Evolutionary conservation across 2,888 invertebrate species (phyloP), one percentile per base, ranked within the genome.

Genomic region (Coleophora deauratella): DNA sequence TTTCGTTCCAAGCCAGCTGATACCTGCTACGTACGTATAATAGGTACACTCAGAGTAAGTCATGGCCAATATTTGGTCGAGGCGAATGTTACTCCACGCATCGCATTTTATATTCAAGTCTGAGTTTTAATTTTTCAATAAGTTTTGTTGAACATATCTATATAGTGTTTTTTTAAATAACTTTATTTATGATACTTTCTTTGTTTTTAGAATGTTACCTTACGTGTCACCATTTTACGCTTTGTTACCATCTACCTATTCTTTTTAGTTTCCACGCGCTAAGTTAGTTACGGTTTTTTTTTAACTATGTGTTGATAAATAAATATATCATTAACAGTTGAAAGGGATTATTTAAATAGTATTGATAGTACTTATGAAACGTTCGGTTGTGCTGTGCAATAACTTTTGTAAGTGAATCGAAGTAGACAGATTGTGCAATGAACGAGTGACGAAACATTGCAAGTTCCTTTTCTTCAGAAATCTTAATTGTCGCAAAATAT

Each of bases 401-500:
- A 55, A 51, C 51, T 52, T n/a, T 58, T 55, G 61, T 57, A 61
- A 61, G 62, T 64, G 59, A 31, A 61, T 62, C 36, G 34, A 43
- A 21, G 21, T 37, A 3, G 40, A 37, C 41, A 40, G 43, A 59
- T 67, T 66, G 71, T 72, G 75, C 69, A 73, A 76, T 68, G 59
- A 54, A 6, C 21, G 61, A 54, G 53, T 55, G 61, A 55, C 55
- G 61, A 60, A 62, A 64, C 21, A 21, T 60, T 55, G 54, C 47
- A 52, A 58, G 65, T 70, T 69, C 71, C 59, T 66, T 72, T 74
- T 69, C 71, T 78, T 77, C 73, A 70, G 68, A 76, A 74, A 75
- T 80, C 72, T 80, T 82, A 82, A 80, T 77, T 77, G 79, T 80
- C 76, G 73, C 80, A 68, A 78, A 80, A 79, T 79, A 74, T 80